Conservation (phyloP, 2,113 vertebrate species). For the Tragelaphus imberbis region DNA sequence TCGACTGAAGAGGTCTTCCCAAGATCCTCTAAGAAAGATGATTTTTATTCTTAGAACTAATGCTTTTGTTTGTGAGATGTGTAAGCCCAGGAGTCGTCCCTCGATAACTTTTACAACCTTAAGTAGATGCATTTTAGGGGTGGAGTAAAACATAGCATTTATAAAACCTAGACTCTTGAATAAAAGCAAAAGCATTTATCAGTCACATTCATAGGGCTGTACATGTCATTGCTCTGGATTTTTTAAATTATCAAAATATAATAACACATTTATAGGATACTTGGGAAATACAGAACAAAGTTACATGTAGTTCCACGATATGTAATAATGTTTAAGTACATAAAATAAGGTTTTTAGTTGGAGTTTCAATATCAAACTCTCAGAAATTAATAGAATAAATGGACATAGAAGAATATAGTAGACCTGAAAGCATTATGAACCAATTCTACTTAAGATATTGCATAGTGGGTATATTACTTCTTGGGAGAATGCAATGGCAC, state of each 20-base stretch:
- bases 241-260: not conserved
- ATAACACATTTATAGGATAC: not conserved
- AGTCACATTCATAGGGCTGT: not conserved
- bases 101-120: not conserved
- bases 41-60: slow-evolving; percentile 6
- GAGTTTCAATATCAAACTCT: not conserved
- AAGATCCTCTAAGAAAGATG: not conserved
- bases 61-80: slow-evolving; percentile 11
- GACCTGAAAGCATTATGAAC: not conserved
- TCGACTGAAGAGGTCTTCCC: not conserved
- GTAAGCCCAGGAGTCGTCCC: not conserved
- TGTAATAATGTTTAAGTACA: not conserved
- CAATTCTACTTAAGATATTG: not conserved
- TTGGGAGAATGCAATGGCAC: not conserved
- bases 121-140: not conserved
- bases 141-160: not conserved
- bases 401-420: not conserved
- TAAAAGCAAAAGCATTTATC: not conserved
- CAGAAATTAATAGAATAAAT: not conserved
- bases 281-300: not conserved
- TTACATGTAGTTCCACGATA: not conserved
- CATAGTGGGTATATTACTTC: not conserved
- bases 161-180: not conserved
- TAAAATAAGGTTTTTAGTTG: not conserved
- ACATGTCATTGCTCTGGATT: not conserved